Evolutionary conservation across 92 coral and sea anemone species (phyloP).

Genomic region (Epizoanthus ramosus): DNA sequence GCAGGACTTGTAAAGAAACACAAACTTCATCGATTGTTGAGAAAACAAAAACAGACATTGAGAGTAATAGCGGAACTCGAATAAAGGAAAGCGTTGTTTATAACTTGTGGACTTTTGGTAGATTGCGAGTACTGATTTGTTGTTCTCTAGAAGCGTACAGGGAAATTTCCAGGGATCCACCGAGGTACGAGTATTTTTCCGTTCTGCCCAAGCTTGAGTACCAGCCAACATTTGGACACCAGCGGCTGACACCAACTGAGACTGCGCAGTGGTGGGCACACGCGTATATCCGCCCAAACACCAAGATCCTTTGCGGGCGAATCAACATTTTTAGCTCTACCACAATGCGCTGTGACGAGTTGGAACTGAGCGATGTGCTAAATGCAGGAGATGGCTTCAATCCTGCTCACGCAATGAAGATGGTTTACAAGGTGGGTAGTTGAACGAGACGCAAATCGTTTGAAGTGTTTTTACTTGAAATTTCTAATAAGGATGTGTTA

Average conservation of each 20-base stretch:
- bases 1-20: not conserved
- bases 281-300: conserved; percentile 74
- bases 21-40: not conserved
- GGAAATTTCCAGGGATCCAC: conserved; percentile 48
- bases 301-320: conserved; percentile 76
- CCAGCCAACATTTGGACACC: conserved; percentile 74
- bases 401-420: conserved; percentile 84
- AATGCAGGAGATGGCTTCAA: conserved; percentile 66
- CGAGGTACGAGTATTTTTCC: conserved; percentile 56
- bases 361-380: conserved; percentile 62
- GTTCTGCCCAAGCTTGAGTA: conserved; percentile 89
- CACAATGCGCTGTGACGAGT: conserved; percentile 74
- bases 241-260: conserved; percentile 71
- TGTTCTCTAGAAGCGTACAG: conserved; percentile 67
- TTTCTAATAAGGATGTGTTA: too few relatives aligned
- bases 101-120: conserved; percentile 90
- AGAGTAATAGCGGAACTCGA: not conserved
- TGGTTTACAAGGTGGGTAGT: conserved; percentile 56
- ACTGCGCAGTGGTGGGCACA: conserved; percentile 76
- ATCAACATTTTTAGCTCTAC: conserved; percentile 61
- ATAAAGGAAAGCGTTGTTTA: conserved; percentile 57
- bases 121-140: conserved; percentile 70
- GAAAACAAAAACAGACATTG: not conserved
- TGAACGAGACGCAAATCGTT: too few relatives aligned
- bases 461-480: too few relatives aligned